Base-by-base conservation (phyloP, 2,113 vertebrate species). In the Chrysochloris asiatica region DNA sequence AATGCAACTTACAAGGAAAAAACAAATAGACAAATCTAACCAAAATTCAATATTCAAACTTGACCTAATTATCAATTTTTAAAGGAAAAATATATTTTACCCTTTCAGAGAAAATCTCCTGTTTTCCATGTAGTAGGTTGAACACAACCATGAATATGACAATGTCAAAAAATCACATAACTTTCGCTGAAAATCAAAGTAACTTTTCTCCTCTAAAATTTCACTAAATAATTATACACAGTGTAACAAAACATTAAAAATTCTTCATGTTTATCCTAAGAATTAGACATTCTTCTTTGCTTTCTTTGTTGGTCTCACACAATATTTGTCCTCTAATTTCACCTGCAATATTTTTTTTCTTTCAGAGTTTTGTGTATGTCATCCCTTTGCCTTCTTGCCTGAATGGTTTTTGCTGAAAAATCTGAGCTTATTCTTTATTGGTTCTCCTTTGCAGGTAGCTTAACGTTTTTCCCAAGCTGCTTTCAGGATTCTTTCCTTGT, bases 251-350 rank as follows among this genome's bases (percentile, higher is more conserved):
- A 47, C 47, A 83, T 54, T 54, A 67, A 22, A 56, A 73, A 21
- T 24, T 47, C 9, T 71, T 10, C n/a, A 30, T 59, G 61, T 24
- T 96, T 65, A 19, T 72, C 72, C 30, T 76, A 43, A 21, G 0
- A 83, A 77, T 93, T 92, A 77, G 11, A 56, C 47, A 50, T 48
- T 77, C 89, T 98, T 98, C 95, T 98, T 98, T 95, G 98, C 97
- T 86, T 98, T 98, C 97, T 98, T 98, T n/a, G n/a, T n/a, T n/a
- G n/a, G n/a, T n/a, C n/a, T n/a, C n/a, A n/a, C n/a, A n/a, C n/a
- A n/a, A n/a, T n/a, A n/a, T n/a, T n/a, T n/a, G n/a, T n/a, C n/a
- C n/a, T n/a, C n/a, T n/a, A n/a, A n/a, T n/a, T n/a, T n/a, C n/a
- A n/a, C n/a, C n/a, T n/a, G n/a, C n/a, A n/a, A n/a, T n/a, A n/a